A percentile compares a stretch with the other conserved stretches of the same genome.
phyloP scores from a whole-genome alignment of 2,888 invertebrate species.

The Agrochola lota region DNA sequence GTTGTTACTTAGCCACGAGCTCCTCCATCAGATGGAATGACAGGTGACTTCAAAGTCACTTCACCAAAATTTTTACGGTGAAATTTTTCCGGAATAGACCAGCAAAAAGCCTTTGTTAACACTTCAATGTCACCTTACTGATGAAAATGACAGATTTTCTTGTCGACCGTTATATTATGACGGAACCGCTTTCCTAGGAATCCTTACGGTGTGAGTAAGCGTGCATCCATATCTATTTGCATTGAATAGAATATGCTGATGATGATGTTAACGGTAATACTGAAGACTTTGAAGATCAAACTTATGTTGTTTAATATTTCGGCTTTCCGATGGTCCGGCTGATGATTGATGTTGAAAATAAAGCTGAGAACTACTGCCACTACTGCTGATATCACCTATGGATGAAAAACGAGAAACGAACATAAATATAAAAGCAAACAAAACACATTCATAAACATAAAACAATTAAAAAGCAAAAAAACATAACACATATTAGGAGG shows the following conservation, averaged over 20 bases:
- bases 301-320: conserved; percentile 91
- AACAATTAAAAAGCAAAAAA: not conserved
- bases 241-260: conserved; percentile 91
- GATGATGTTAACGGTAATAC: conserved; percentile 91
- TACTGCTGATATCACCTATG: conserved; percentile 91
- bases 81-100: too few species aligned
- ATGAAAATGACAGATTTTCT: too few species aligned
- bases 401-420: conserved; percentile 76
- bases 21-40: too few species aligned
- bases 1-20: too few species aligned
- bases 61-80: too few species aligned
- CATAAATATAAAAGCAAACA: conserved; percentile 70
- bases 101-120: too few species aligned
- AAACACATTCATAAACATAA: conserved; percentile 51
- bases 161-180: too few species aligned
- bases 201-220: conserved; percentile 38
- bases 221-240: conserved; percentile 81
- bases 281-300: conserved; percentile 90
- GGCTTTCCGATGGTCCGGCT: conserved; percentile 90
- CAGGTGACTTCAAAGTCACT: too few species aligned
- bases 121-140: too few species aligned
- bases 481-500: not conserved
- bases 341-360: conserved; percentile 91
- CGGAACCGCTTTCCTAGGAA: too few species aligned
- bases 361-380: conserved; percentile 91